phyloP scores from a whole-genome alignment of 2,888 invertebrate genomes.

The Laspeyria flexula region DNA sequence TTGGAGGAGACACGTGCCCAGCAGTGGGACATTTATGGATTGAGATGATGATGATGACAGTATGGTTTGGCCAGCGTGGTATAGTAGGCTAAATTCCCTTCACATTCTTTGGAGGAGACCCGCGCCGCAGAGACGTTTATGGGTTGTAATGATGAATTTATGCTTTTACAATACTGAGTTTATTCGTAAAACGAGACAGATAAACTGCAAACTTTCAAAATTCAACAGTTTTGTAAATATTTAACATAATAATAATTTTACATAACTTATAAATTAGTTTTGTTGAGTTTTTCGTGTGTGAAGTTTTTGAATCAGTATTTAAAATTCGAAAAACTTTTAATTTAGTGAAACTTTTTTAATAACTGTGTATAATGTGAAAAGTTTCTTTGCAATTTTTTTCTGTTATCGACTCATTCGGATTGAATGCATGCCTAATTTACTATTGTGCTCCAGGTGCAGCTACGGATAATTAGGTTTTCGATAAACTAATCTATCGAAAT shows the following conservation, averaged over 20 bases:
- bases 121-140: too few relatives aligned
- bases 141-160: too few relatives aligned
- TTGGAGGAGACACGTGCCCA: too few relatives aligned
- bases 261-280: slow-evolving; percentile 13
- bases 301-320: slow-evolving; percentile 16
- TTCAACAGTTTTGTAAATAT: background rate
- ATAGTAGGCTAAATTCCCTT: too few relatives aligned
- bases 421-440: background rate
- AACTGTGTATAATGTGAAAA: slow-evolving; percentile 4
- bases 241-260: slow-evolving; percentile 1
- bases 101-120: too few relatives aligned
- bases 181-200: background rate
- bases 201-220: background rate
- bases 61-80: too few relatives aligned
- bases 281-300: slow-evolving; percentile 8
- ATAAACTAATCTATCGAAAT: too few relatives aligned
- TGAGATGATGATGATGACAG: too few relatives aligned
- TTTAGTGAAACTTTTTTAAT: slow-evolving; percentile 18
- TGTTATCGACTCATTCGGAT: background rate
- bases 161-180: too few relatives aligned
- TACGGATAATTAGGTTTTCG: background rate
- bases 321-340: slow-evolving; percentile 13
- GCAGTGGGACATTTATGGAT: too few relatives aligned
- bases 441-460: background rate
- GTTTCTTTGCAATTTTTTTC: background rate